Base-by-base conservation (phyloP, 2,113 vertebrate genomes). In the Clarias macrocephalus region DNA sequence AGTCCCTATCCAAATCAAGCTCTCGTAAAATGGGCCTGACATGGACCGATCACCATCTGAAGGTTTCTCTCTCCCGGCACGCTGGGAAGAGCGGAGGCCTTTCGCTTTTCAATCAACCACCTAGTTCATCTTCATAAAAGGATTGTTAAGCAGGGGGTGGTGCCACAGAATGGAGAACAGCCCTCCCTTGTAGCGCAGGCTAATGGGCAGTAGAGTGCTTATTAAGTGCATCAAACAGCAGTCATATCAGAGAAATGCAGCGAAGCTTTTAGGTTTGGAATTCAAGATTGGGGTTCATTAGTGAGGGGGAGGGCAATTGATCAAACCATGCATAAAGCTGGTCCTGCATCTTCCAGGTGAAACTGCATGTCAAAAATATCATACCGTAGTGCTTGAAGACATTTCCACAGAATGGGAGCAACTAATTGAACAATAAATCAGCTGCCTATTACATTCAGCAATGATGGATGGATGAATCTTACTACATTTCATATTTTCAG, bases 11-110 rank as follows among this genome's bases (percentile, higher is more conserved):
- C 93, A 96, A 96, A 96, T 94, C 95, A 95, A 95, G 82, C 57
- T 88, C 52, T 95, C 94, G 92, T 96, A 96, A 96, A 86, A 96
- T 91, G 88, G 92, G 94, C 94, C 91, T 93, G 96, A 96, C 95
- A 95, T 89, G 84, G 90, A 94, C 95, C 96, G 96, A 96, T 96
- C 95, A 92, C 95, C 91, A 93, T 96, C 95, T 95, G 94, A 94
- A 95, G 95, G 95, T 94, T 92, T 82, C 93, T 93, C 93, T 93
- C 92, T 88, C 95, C 93, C 93, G 5, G 2, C 94, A 94, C 92
- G 94, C 93, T 60, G 70, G 87, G 63, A 89, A 86, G 33, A 70
- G 73, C 84, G 80, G 65, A 93, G 92, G 91, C 91, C 94, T 94
- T 48, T 93, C 95, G 94, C 95, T 95, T 94, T 83, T 94, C 94